Conservation (phyloP, 2,797 vertebrate species). For the Siniperca undulata region DNA sequence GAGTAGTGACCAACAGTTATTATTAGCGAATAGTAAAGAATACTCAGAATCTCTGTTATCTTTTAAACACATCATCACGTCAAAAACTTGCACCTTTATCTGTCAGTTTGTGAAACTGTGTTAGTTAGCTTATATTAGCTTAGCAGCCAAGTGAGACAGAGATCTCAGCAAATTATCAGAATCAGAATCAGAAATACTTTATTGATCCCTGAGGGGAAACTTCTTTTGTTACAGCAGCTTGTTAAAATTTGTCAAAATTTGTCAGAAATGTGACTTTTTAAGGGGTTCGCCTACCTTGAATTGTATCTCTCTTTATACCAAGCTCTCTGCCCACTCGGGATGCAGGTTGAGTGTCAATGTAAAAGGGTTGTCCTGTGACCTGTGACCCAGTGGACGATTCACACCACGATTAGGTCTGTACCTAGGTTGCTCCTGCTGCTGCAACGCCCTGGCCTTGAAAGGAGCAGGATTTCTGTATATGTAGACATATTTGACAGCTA, state of each 20-base stretch:
- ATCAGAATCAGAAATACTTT: too few relatives aligned
- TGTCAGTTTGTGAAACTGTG: neutral
- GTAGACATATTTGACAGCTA: neutral
- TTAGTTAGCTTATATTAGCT: neutral
- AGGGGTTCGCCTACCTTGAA: neutral
- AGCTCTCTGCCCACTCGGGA: neutral
- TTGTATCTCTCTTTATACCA: neutral
- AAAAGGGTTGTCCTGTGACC: constrained; percentile 31
- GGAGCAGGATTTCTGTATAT: neutral
- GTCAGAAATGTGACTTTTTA: neutral
- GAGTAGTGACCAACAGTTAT: neutral
- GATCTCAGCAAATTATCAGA: neutral
- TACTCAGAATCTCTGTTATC: neutral
- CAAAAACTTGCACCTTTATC: neutral
- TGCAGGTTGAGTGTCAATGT: constrained; percentile 33
- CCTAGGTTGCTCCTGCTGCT: constrained; percentile 19
- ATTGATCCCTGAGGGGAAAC: too few relatives aligned
- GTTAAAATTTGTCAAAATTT: too few relatives aligned
- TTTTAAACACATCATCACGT: neutral
- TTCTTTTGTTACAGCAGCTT: too few relatives aligned
- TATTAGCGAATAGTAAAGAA: neutral
- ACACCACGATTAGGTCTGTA: constrained; percentile 17
- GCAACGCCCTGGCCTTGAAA: neutral
- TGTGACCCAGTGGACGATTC: constrained; percentile 28
- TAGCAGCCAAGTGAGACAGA: neutral